phyloP scores from a whole-genome alignment of 2,888 invertebrate species.

The Eupithecia centaureata region DNA sequence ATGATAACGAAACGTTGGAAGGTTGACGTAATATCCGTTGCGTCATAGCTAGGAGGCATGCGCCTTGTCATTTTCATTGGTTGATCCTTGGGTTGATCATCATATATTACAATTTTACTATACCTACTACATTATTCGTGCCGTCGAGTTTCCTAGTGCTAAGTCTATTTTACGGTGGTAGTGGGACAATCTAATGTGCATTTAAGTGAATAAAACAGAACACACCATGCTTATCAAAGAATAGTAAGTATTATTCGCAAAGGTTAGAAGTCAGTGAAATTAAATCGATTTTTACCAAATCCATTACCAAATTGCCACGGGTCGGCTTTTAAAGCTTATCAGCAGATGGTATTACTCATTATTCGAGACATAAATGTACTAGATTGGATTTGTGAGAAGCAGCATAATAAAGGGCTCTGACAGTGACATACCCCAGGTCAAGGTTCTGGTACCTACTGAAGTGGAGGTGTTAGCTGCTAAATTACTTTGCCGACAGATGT shows the following conservation, averaged over 20 bases:
- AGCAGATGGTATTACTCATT: slow-evolving; percentile 45
- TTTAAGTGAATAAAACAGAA: slow-evolving; percentile 75
- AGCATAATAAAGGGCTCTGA: slow-evolving; percentile 51
- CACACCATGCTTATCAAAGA: slow-evolving; percentile 88
- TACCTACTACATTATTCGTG: slow-evolving; percentile 62
- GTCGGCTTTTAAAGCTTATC: slow-evolving; percentile 56
- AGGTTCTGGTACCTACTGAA: slow-evolving; percentile 56
- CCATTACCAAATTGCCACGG: slow-evolving; percentile 54
- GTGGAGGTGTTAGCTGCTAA: slow-evolving; percentile 33
- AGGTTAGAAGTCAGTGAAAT: slow-evolving; percentile 72
- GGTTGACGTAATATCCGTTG: slow-evolving; percentile 86
- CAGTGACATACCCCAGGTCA: slow-evolving; percentile 73
- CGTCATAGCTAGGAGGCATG: slow-evolving; percentile 86
- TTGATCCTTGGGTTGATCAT: slow-evolving; percentile 79
- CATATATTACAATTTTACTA: slow-evolving; percentile 76
- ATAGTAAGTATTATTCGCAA: slow-evolving; percentile 84
- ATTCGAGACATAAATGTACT: slow-evolving; percentile 34
- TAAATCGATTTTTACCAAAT: slow-evolving; percentile 76
- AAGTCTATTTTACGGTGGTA: slow-evolving; percentile 74
- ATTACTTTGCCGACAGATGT: slow-evolving; percentile 57
- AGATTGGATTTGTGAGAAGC: slow-evolving; percentile 36
- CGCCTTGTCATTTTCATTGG: slow-evolving; percentile 84
- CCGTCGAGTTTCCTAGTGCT: slow-evolving; percentile 80
- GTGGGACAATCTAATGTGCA: slow-evolving; percentile 83
- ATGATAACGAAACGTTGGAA: slow-evolving; percentile 45